Percentiles rank a stretch among this genome's conserved stretches.
Conservation (phyloP, 2,888 invertebrate genomes). For the Tetranychus piercei region DNA sequence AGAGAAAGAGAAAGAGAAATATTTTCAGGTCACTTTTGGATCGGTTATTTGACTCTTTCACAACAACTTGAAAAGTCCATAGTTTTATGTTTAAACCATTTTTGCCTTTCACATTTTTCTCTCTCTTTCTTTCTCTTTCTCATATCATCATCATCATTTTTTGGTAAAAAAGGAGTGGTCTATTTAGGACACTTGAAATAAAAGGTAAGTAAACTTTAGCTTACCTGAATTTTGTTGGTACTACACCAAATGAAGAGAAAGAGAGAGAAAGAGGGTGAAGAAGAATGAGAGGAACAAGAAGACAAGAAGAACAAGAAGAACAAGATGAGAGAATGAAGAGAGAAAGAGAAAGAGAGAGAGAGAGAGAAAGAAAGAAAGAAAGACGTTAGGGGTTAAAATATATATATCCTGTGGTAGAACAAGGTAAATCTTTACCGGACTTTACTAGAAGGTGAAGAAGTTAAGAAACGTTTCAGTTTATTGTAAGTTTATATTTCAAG, state of each 20-base stretch:
- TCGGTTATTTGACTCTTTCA: not conserved
- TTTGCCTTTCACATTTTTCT: not conserved
- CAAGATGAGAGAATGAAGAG: not conserved
- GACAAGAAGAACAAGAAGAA: not conserved
- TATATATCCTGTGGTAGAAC: not conserved
- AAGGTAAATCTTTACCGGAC: conserved; percentile 3
- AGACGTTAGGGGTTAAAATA: conserved; percentile 1
- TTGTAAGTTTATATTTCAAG: not conserved
- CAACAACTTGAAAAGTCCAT: no score
- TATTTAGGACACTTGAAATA: not conserved
- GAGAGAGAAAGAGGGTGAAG: conserved; percentile 6
- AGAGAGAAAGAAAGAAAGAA: conserved; percentile 4
- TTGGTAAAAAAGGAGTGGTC: not conserved
- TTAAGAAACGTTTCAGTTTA: not conserved
- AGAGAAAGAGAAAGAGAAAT: not conserved
- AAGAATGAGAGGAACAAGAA: conserved; percentile 1
- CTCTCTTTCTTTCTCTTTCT: not conserved
- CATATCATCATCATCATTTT: not conserved
- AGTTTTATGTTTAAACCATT: not conserved
- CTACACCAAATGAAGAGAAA: conserved; percentile 1
- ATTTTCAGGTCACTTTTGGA: not conserved
- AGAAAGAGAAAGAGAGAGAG: conserved; percentile 2
- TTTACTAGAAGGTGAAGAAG: not conserved
- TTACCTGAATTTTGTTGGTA: not conserved
- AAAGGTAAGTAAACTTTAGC: conserved; percentile 5